phyloP scores from a whole-genome alignment of 2,888 invertebrate genomes.

The Sesia apiformis region DNA sequence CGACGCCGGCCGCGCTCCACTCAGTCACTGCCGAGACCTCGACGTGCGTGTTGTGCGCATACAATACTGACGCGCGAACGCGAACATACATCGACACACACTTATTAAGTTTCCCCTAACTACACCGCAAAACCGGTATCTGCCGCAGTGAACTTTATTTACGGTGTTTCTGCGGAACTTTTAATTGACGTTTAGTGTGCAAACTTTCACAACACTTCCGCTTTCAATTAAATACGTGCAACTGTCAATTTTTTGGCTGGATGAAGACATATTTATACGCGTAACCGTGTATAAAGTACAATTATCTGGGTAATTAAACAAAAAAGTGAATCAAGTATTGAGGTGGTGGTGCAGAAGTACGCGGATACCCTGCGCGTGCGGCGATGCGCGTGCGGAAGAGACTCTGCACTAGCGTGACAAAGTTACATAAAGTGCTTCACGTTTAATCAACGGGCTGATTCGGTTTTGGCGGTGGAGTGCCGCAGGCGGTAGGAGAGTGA shows the following conservation, averaged over 20 bases:
- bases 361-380: conserved; percentile 6
- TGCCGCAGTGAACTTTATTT: not conserved
- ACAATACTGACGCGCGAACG: conserved; percentile 13
- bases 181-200: not conserved
- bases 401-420: conserved; percentile 7
- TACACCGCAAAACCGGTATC: not conserved
- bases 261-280: not conserved
- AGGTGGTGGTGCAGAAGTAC: conserved; percentile 5
- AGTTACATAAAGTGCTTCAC: conserved; percentile 5
- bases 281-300: not conserved
- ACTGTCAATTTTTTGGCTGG: not conserved
- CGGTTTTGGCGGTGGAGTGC: conserved; percentile 9
- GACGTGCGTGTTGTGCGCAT: conserved; percentile 16
- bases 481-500: conserved; percentile 16
- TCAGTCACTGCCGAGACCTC: conserved; percentile 37
- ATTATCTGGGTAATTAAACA: conserved; percentile 3
- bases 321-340: conserved; percentile 6
- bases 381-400: conserved; percentile 21
- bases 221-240: not conserved
- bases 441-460: conserved; percentile 6
- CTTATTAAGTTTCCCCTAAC: conserved; percentile 2
- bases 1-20: conserved; percentile 17
- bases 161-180: not conserved
- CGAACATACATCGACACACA: conserved; percentile 8
- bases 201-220: not conserved